These are phyloP conservation scores for Melanargia galathea DNA, from an alignment of 2,888 invertebrate species.

Conservation along the genomic window DNA sequence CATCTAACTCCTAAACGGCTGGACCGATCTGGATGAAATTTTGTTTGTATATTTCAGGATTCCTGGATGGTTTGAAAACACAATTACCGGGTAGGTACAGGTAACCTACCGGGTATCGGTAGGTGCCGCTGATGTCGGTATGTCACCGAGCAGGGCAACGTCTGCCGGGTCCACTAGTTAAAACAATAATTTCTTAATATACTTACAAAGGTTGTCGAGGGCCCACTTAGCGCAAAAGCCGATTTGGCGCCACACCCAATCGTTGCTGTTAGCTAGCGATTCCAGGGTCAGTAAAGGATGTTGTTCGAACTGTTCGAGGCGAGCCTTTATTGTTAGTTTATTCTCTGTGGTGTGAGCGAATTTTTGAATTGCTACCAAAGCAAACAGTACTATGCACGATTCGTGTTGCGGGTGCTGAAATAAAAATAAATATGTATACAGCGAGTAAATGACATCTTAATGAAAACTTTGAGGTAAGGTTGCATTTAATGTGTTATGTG, in stretches of 20 bases:
- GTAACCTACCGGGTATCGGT: no score
- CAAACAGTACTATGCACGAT: slow-evolving; percentile 90
- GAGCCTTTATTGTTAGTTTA: slow-evolving; percentile 88
- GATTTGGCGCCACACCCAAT: slow-evolving; percentile 90
- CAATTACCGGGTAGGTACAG: no score
- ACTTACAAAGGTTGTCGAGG: slow-evolving; percentile 91
- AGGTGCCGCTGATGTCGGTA: no score
- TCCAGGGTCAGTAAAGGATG: slow-evolving; percentile 89
- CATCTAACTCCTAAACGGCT: no score
- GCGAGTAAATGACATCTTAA: not conserved
- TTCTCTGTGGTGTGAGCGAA: slow-evolving; percentile 96
- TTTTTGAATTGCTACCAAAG: slow-evolving; percentile 94
- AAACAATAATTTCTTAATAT: slow-evolving; percentile 10
- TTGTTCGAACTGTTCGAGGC: slow-evolving; percentile 79
- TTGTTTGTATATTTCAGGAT: no score
- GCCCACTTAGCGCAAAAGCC: slow-evolving; percentile 97
- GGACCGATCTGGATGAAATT: no score
- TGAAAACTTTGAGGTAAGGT: not conserved
- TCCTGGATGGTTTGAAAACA: no score
- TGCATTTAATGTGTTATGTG: no score
- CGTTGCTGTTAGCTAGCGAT: slow-evolving; percentile 81
- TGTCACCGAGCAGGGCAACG: no score
- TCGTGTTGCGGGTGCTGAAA: slow-evolving; percentile 72
- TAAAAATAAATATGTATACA: not conserved
- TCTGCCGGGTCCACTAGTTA: no score